These are phyloP conservation scores for Crossaster papposus DNA, from an alignment of 53 echinoderm and acorn worm species.

Conservation along the genomic window DNA sequence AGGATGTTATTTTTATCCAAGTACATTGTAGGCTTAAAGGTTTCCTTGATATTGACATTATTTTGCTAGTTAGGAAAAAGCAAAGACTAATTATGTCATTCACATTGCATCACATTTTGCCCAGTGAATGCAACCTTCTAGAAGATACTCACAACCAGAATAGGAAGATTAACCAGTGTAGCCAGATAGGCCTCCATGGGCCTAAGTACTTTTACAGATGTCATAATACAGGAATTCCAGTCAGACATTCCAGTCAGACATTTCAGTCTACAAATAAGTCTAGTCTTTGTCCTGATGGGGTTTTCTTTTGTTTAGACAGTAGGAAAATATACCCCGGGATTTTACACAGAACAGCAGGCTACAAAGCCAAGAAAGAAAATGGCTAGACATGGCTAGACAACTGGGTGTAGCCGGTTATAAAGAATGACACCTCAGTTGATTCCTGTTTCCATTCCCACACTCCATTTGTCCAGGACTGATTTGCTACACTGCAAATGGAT, in stretches of 20 bases:
- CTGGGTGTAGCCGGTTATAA: slow-evolving; percentile 13
- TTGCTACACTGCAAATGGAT: too few relatives aligned
- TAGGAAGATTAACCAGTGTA: background rate
- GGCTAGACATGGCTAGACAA: slow-evolving; percentile 22
- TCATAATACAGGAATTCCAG: background rate
- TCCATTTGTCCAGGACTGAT: too few relatives aligned
- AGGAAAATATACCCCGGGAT: background rate
- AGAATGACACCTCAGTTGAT: background rate
- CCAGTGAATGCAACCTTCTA: too few relatives aligned
- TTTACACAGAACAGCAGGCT: background rate
- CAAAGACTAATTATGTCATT: background rate
- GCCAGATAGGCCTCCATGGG: background rate
- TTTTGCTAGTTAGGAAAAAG: background rate
- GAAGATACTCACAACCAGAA: too few relatives aligned
- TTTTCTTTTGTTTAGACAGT: too few relatives aligned
- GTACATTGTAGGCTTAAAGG: too few relatives aligned
- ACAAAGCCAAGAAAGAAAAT: background rate
- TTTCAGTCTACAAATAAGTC: background rate
- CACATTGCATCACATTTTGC: background rate
- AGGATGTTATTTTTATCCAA: background rate
- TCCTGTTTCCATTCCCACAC: background rate
- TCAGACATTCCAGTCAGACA: background rate
- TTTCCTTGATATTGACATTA: background rate
- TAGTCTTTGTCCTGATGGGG: background rate
- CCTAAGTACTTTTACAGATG: too few relatives aligned